Evolutionary conservation across 2,797 vertebrate genomes (phyloP).

Genomic region (Channallabes apus): DNA sequence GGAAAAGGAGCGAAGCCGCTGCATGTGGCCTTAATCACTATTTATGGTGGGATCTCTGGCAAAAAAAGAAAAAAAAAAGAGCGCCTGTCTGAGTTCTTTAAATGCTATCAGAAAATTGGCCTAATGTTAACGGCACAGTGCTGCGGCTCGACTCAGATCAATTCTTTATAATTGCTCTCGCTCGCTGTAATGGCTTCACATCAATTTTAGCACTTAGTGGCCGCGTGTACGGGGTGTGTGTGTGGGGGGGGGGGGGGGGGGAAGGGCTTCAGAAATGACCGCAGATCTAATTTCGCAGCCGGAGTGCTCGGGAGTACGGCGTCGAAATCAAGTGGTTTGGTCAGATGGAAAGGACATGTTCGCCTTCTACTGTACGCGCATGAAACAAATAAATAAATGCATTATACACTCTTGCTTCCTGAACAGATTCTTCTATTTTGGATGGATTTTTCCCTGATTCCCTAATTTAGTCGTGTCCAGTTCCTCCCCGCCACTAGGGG

Average conservation of each 20-base stretch:
- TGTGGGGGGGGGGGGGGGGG: background rate
- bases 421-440: background rate
- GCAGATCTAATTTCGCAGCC: slow-evolving; percentile 20
- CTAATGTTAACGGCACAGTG: slow-evolving; percentile 35
- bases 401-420: background rate
- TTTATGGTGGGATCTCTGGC: slow-evolving; percentile 67
- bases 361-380: background rate
- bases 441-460: no score
- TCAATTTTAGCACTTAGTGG: slow-evolving; percentile 37
- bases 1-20: slow-evolving; percentile 68
- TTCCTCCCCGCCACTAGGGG: no score
- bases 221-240: background rate
- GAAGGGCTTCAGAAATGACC: slow-evolving; percentile 24
- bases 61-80: slow-evolving; percentile 42
- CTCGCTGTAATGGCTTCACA: slow-evolving; percentile 32
- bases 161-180: slow-evolving; percentile 49
- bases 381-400: background rate
- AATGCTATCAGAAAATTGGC: slow-evolving; percentile 46
- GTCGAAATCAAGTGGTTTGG: background rate
- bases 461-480: no score
- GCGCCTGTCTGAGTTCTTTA: slow-evolving; percentile 47
- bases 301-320: background rate
- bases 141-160: slow-evolving; percentile 31
- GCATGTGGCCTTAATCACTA: slow-evolving; percentile 75
- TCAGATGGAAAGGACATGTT: background rate